phyloP scores from a whole-genome alignment of 2,113 vertebrate genomes.

The Microtus ochrogaster region DNA sequence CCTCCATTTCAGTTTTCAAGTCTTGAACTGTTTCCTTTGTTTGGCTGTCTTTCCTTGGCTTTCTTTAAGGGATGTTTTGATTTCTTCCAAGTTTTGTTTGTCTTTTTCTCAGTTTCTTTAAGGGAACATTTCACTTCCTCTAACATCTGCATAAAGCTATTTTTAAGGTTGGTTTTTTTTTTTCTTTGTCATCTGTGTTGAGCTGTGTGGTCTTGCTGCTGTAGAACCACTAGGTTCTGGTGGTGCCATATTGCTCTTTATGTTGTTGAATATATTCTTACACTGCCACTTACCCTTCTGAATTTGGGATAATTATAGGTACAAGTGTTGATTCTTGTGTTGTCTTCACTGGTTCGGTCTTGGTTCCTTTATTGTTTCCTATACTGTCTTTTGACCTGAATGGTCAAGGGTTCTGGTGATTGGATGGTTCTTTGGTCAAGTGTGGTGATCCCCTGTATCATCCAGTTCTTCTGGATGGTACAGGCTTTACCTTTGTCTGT shows the following conservation, averaged over 20 bases:
- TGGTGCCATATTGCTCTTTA: background rate
- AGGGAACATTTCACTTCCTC: no score
- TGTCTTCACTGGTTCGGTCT: background rate
- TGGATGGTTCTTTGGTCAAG: background rate
- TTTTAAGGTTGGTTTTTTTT: background rate
- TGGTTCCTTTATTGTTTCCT: background rate
- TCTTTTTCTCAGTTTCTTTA: no score
- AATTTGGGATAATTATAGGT: background rate
- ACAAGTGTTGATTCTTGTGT: background rate
- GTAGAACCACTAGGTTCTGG: background rate
- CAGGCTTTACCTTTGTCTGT: background rate
- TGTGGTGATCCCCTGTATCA: background rate
- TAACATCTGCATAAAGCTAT: no score
- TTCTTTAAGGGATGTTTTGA: no score
- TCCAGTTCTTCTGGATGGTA: background rate
- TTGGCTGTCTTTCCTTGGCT: no score
- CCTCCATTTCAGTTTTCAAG: no score
- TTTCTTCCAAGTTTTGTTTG: no score
- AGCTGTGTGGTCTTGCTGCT: background rate
- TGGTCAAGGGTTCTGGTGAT: background rate
- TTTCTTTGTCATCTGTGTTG: background rate
- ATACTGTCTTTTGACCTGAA: background rate
- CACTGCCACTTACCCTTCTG: background rate
- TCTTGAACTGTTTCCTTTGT: no score
- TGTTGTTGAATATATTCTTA: background rate